Conservation (phyloP, 2,888 invertebrate genomes). For the Urechis unicinctus region DNA sequence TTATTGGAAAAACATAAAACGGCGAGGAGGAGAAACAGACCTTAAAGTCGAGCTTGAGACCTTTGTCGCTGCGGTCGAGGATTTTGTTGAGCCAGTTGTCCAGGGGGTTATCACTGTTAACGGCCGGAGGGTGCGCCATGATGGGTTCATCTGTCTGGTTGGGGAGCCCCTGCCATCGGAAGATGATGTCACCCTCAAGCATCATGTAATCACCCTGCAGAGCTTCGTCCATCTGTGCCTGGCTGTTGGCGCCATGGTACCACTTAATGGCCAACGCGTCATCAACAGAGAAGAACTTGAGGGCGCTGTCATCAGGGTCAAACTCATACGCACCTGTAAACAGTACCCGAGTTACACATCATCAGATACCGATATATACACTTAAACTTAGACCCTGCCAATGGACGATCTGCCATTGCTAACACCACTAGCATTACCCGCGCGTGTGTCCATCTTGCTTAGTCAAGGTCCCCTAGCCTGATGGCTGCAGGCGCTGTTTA, state of each 20-base stretch:
- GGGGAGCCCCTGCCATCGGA: constrained; percentile 4
- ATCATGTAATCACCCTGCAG: constrained; percentile 60
- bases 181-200: constrained; percentile 75
- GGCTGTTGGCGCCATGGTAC: constrained; percentile 11
- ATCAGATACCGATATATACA: too few species aligned
- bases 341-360: too few species aligned
- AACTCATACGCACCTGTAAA: neutral
- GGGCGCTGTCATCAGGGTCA: neutral
- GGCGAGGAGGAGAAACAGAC: neutral
- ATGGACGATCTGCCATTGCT: too few species aligned
- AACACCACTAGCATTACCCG: too few species aligned
- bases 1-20: too few species aligned
- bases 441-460: too few species aligned
- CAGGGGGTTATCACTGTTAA: constrained; percentile 68
- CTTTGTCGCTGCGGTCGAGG: constrained; percentile 59
- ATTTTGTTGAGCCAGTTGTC: constrained; percentile 61
- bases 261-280: constrained; percentile 5
- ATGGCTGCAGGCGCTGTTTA: too few species aligned
- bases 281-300: constrained; percentile 1
- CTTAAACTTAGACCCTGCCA: too few species aligned
- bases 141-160: constrained; percentile 56
- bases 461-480: too few species aligned
- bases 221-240: constrained; percentile 4
- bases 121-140: constrained; percentile 79
- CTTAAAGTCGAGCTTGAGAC: constrained; percentile 84